Evolutionary conservation across 2,113 vertebrate species (phyloP).

Genomic region (Tichodroma muraria): DNA sequence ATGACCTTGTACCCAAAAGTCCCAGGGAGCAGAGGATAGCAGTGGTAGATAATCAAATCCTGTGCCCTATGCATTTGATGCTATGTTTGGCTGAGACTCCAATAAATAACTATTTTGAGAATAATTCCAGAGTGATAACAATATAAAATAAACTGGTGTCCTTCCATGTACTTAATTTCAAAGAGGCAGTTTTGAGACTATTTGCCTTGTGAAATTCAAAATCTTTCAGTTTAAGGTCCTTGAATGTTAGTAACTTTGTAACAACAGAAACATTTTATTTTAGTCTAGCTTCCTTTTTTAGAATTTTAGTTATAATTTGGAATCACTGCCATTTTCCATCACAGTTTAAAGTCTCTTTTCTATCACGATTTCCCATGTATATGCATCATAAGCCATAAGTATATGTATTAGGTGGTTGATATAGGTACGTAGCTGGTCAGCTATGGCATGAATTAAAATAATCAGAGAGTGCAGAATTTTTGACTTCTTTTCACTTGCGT

Average conservation of each 20-base stretch:
- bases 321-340: background rate
- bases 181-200: background rate
- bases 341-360: background rate
- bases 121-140: background rate
- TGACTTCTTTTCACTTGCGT: background rate
- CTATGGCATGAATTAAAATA: background rate
- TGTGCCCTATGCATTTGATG: background rate
- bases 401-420: background rate
- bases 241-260: background rate
- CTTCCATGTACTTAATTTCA: background rate
- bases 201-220: background rate
- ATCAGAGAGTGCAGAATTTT: background rate
- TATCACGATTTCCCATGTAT: background rate
- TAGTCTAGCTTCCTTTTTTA: background rate
- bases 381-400: background rate
- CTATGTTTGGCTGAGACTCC: background rate
- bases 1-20: background rate
- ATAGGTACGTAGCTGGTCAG: background rate
- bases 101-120: background rate
- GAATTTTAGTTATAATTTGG: background rate
- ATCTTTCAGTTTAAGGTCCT: background rate
- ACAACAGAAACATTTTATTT: background rate
- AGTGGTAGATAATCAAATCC: background rate
- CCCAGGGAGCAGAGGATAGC: background rate
- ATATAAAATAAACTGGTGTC: background rate